A percentile compares a stretch with the other conserved stretches of the same genome.
These are phyloP conservation scores for Casuarius casuarius DNA, from an alignment of 2,113 vertebrate species.

Conservation along the genomic window DNA sequence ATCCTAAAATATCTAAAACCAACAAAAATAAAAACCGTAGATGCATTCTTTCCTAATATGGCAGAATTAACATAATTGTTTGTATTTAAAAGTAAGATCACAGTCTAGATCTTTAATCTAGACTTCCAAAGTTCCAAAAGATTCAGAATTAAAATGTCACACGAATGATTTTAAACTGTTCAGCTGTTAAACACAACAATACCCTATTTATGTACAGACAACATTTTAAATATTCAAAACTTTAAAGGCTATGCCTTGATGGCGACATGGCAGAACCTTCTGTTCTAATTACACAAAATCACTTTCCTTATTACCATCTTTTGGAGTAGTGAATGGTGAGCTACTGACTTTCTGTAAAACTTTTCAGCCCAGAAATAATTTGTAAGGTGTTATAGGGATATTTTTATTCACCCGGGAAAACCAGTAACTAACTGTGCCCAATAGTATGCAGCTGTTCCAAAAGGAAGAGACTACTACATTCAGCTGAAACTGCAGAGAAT, in stretches of 20 bases:
- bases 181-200: neutral
- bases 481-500: constrained; percentile 20
- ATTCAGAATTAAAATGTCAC: neutral
- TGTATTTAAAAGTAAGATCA: neutral
- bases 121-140: neutral
- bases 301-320: neutral
- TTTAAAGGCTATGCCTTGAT: neutral
- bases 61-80: neutral
- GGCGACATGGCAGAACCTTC: neutral
- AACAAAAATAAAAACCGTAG: neutral
- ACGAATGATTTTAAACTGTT: neutral
- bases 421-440: neutral
- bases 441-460: neutral
- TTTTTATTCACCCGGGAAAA: neutral
- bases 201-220: neutral
- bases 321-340: neutral
- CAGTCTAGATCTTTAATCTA: neutral
- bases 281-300: neutral
- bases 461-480: neutral
- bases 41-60: neutral
- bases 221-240: neutral
- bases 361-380: neutral
- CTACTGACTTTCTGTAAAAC: neutral
- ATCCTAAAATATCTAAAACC: neutral
- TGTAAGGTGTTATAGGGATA: neutral